These are phyloP conservation scores for Python bivittatus DNA, from an alignment of 2,113 vertebrate species.

Conservation along the genomic window DNA sequence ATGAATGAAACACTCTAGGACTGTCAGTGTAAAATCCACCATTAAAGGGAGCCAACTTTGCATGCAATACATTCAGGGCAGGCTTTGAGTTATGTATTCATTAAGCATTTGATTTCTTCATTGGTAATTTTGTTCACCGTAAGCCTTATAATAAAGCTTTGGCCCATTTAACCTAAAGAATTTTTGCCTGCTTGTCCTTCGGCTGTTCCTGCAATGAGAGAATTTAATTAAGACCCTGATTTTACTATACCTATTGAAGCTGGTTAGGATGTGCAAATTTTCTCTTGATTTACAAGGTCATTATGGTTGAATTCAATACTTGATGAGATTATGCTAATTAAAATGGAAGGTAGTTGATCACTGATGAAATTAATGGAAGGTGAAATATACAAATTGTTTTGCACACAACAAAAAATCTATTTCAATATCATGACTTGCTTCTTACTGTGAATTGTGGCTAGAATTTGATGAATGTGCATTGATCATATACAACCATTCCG, in stretches of 20 bases:
- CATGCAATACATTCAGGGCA: background rate
- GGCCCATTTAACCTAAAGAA: background rate
- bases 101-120: background rate
- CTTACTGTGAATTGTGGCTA: background rate
- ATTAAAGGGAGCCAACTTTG: background rate
- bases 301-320: constrained; percentile 24
- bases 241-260: background rate
- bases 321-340: constrained; percentile 30
- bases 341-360: constrained; percentile 19
- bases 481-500: background rate
- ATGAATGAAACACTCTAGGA: background rate
- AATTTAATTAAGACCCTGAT: constrained; percentile 17
- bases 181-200: constrained; percentile 12
- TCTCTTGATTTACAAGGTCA: constrained; percentile 33
- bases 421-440: background rate
- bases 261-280: constrained; percentile 5
- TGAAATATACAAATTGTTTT: constrained; percentile 21
- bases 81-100: constrained; percentile 10
- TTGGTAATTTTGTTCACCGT: background rate
- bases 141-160: constrained; percentile 16
- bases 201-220: constrained; percentile 7
- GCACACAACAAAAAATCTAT: background rate
- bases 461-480: background rate
- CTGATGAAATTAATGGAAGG: constrained; percentile 13
- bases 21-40: background rate